Conservation (phyloP, 2,888 invertebrate species). For the Oxytorus armatus region DNA sequence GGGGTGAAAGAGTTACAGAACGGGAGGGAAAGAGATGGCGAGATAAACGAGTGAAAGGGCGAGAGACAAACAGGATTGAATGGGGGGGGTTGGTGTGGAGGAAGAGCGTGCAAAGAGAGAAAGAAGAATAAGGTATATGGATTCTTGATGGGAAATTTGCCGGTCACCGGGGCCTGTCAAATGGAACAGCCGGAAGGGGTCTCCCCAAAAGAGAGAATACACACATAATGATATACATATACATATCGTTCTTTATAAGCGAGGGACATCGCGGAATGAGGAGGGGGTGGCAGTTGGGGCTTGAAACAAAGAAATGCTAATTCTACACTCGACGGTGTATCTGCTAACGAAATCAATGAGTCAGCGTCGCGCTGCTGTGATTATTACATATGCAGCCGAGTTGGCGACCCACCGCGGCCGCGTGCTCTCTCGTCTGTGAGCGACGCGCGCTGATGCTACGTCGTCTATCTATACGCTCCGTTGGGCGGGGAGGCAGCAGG, state of each 20-base stretch:
- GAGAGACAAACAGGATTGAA: constrained; percentile 40
- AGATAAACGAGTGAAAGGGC: constrained; percentile 23
- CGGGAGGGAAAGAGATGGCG: constrained; percentile 24
- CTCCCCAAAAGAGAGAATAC: constrained; percentile 40
- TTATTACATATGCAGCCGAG: constrained; percentile 75
- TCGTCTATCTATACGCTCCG: constrained; percentile 15
- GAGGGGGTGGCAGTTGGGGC: constrained; percentile 49
- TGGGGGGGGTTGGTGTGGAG: constrained; percentile 32
- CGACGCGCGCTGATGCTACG: constrained; percentile 38
- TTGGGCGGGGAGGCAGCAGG: not conserved
- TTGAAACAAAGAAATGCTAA: constrained; percentile 73
- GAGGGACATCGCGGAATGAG: constrained; percentile 14
- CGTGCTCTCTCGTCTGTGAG: constrained; percentile 46
- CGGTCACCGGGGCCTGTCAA: constrained; percentile 38
- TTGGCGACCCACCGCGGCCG: constrained; percentile 63
- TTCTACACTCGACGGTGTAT: constrained; percentile 71
- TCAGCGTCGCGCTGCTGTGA: constrained; percentile 73
- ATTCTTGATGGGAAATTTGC: constrained; percentile 53
- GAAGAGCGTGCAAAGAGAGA: constrained; percentile 31
- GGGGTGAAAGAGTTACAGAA: constrained; percentile 42
- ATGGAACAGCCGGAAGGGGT: constrained; percentile 44
- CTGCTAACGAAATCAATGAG: constrained; percentile 77
- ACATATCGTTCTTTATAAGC: no score
- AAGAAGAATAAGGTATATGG: constrained; percentile 15
- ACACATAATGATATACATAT: no score